phyloP scores from a whole-genome alignment of 2,113 vertebrate genomes.

The Phoenicopterus ruber region DNA sequence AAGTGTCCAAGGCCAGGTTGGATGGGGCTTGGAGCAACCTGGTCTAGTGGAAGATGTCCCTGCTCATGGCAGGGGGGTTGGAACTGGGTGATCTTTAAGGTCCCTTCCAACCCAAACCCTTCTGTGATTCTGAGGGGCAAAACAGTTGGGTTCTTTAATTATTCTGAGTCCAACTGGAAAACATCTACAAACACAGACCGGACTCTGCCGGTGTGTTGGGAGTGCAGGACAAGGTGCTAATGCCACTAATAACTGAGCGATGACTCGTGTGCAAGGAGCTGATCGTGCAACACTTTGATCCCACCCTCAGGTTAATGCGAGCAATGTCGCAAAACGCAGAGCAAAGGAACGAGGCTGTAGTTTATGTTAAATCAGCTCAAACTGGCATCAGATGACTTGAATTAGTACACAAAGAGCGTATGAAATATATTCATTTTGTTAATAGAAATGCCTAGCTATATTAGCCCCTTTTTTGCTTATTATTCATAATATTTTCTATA shows the following conservation, averaged over 20 bases:
- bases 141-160: background rate
- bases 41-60: too few relatives aligned
- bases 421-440: constrained; percentile 68
- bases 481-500: constrained; percentile 78
- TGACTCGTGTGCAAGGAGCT: background rate
- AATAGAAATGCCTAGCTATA: constrained; percentile 72
- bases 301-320: background rate
- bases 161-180: background rate
- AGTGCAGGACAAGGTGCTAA: background rate
- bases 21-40: too few relatives aligned
- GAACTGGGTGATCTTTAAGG: too few relatives aligned
- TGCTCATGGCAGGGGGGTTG: too few relatives aligned
- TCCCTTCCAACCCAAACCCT: too few relatives aligned
- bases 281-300: background rate
- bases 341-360: background rate
- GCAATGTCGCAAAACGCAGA: background rate
- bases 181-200: background rate
- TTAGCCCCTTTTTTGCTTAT: constrained; percentile 71
- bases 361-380: constrained; percentile 37
- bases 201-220: background rate
- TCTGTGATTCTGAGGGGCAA: background rate
- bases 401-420: constrained; percentile 66
- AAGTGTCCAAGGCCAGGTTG: too few relatives aligned
- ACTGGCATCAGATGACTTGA: constrained; percentile 37
- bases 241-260: background rate